A percentile compares a stretch with the other conserved stretches of the same genome.
Conservation (phyloP, 2,113 vertebrate genomes). For the Cacatua alba region DNA sequence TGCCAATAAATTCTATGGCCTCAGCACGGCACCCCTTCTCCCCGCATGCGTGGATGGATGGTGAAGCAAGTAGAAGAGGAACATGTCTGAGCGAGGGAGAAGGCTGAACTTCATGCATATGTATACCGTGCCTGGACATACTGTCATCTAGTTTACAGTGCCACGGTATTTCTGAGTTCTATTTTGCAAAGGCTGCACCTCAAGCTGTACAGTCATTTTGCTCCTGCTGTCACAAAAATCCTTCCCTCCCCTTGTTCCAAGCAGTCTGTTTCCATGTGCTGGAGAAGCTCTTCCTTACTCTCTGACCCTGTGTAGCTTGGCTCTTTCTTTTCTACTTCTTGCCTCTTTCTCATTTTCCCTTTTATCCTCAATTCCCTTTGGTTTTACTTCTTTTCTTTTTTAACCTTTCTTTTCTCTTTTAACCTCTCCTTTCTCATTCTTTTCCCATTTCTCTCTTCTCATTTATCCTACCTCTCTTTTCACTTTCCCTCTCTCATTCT, state of each 20-base stretch:
- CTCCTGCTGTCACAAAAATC: background rate
- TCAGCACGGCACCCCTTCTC: background rate
- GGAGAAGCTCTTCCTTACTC: background rate
- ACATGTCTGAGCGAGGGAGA: background rate
- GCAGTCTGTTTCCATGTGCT: background rate
- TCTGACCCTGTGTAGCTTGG: background rate
- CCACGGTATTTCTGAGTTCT: background rate
- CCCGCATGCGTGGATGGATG: background rate
- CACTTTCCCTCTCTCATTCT: background rate
- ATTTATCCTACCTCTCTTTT: background rate
- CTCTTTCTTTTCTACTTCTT: background rate
- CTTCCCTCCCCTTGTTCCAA: background rate
- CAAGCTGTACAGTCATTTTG: background rate
- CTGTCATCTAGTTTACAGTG: background rate
- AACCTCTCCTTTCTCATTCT: background rate
- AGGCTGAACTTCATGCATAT: background rate
- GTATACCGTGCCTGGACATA: background rate
- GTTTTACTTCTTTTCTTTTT: background rate
- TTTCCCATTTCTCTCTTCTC: background rate
- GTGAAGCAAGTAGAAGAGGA: background rate
- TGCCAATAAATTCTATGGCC: background rate
- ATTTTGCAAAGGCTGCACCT: conserved; percentile 10
- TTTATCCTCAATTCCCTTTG: background rate
- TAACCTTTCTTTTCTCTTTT: background rate
- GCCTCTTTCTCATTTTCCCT: background rate